Evolutionary conservation across 2,797 vertebrate genomes (phyloP).

Genomic region (Euthynnus affinis): DNA sequence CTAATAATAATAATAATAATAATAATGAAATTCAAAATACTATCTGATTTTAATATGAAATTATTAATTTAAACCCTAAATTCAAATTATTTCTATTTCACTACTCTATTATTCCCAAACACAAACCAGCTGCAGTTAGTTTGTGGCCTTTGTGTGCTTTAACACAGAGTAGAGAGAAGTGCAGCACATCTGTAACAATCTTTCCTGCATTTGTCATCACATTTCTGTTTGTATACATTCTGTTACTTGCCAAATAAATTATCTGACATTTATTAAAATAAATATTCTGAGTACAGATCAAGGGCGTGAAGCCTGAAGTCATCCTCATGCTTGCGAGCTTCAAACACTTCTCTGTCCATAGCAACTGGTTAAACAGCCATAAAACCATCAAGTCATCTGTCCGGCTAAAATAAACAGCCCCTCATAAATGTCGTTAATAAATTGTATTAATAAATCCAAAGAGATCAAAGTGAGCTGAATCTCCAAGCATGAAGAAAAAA

Average conservation of each 20-base stretch:
- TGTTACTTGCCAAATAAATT: background rate
- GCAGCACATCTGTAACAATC: too few relatives aligned
- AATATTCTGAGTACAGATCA: background rate
- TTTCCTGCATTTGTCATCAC: background rate
- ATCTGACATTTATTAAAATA: constrained; percentile 2
- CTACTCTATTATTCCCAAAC: background rate
- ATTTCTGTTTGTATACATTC: background rate
- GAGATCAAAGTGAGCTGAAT: background rate
- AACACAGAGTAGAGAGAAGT: too few relatives aligned
- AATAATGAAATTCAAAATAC: background rate
- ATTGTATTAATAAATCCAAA: constrained; percentile 9
- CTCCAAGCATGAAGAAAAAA: background rate
- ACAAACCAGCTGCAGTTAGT: background rate
- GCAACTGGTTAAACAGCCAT: constrained; percentile 11
- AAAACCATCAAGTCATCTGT: background rate
- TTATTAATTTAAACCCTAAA: background rate
- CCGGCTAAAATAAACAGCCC: background rate
- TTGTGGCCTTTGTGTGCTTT: too few relatives aligned
- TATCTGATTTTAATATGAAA: background rate
- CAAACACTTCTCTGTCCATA: background rate
- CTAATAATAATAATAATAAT: background rate
- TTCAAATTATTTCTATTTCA: background rate
- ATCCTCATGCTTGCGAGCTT: background rate
- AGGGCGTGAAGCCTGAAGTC: background rate
- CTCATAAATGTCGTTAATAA: background rate